These are phyloP conservation scores for Thamnophis sirtalis DNA, from an alignment of 2,113 vertebrate species.

Conservation along the genomic window DNA sequence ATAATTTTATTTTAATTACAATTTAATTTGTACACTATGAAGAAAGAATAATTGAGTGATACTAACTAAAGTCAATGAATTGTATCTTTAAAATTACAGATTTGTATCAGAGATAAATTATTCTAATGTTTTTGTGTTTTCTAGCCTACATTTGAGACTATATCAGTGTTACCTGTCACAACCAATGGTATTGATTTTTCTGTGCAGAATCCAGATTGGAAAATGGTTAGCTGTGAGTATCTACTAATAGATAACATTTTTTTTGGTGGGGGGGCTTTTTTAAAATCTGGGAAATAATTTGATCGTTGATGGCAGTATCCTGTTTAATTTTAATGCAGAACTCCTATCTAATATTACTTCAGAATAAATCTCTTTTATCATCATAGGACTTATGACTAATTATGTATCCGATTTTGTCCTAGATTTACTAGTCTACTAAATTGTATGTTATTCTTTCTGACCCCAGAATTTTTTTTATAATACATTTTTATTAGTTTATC, in stretches of 20 bases:
- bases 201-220: conserved; percentile 61
- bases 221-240: conserved; percentile 69
- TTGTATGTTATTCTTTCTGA: not conserved
- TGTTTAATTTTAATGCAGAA: not conserved
- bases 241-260: not conserved
- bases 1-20: not conserved
- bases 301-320: not conserved
- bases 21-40: not conserved
- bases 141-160: conserved; percentile 69
- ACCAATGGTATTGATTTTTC: conserved; percentile 68
- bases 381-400: not conserved
- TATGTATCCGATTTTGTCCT: not conserved
- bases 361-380: not conserved
- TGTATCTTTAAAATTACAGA: not conserved
- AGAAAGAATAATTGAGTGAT: not conserved
- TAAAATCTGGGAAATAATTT: not conserved
- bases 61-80: not conserved
- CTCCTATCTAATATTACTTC: not conserved
- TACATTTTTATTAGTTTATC: not conserved
- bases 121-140: conserved; percentile 47
- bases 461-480: not conserved
- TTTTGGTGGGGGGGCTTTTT: not conserved
- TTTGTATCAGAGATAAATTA: not conserved
- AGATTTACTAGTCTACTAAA: not conserved
- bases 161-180: conserved; percentile 64